Conservation (phyloP, 2,113 vertebrate genomes). For the Progne subis region DNA sequence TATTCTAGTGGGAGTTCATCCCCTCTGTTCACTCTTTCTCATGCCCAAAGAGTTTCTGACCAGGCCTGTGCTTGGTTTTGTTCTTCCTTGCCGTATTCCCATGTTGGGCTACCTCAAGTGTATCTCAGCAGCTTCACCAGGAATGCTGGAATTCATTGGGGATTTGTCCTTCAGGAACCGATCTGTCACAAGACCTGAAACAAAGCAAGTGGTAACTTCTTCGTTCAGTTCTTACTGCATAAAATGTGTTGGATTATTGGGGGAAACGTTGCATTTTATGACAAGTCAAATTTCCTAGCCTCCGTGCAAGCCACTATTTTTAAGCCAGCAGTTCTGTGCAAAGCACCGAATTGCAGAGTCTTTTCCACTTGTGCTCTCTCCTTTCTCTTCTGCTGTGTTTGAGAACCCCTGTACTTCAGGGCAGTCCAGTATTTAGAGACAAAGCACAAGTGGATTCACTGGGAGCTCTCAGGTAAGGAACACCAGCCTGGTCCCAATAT, state of each 20-base stretch:
- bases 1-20: not conserved
- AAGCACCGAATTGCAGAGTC: not conserved
- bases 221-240: not conserved
- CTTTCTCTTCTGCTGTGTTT: not conserved
- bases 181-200: not conserved
- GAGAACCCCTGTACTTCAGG: not conserved
- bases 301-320: rapidly evolving
- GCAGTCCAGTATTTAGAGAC: not conserved
- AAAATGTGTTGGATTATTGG: not conserved
- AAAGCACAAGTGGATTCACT: not conserved
- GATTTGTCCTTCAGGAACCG: not conserved
- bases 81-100: not conserved
- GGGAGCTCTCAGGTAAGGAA: not conserved
- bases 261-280: not conserved
- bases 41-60: not conserved
- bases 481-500: not conserved
- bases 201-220: not conserved
- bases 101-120: not conserved
- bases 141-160: not conserved
- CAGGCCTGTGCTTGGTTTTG: not conserved
- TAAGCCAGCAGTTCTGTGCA: not conserved
- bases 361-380: rapidly evolving
- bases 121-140: not conserved
- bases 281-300: not conserved
- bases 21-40: not conserved